Evolutionary conservation across 2,113 vertebrate genomes (phyloP).

Genomic region (Bothrops jararaca): DNA sequence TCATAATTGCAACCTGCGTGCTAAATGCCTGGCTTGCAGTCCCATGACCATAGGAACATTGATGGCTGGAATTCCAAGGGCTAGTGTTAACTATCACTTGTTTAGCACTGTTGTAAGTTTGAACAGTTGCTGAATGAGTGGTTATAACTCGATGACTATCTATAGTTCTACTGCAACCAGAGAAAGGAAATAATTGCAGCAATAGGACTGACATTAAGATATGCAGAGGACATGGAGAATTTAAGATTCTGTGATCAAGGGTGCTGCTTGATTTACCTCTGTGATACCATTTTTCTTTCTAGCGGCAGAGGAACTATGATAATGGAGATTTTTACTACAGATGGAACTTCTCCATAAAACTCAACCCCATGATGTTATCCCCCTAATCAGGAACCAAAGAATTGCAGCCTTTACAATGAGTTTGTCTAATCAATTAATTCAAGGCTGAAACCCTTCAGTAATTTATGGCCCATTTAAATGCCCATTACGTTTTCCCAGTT

Average conservation of each 20-base stretch:
- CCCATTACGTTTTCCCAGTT: not conserved
- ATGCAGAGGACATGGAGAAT: not conserved
- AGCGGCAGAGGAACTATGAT: not conserved
- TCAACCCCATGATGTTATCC: not conserved
- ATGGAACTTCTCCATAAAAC: not conserved
- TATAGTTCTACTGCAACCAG: not conserved
- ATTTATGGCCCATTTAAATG: not conserved
- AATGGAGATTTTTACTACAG: not conserved
- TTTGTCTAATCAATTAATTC: not conserved
- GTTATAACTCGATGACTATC: not conserved
- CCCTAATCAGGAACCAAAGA: not conserved
- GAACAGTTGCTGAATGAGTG: not conserved
- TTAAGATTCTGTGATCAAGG: not conserved
- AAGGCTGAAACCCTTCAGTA: not conserved
- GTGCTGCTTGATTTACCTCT: not conserved
- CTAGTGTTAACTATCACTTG: not conserved
- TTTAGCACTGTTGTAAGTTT: not conserved
- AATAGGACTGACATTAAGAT: not conserved
- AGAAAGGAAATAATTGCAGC: not conserved
- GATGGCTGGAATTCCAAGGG: not conserved
- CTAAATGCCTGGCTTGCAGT: not conserved
- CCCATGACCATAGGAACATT: not conserved
- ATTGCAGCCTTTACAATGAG: not conserved
- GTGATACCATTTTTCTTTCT: not conserved
- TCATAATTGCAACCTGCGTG: not conserved